Percentiles rank a stretch among this genome's conserved stretches.
phyloP scores from a whole-genome alignment of 2,888 invertebrate species.

The Catocala nupta region DNA sequence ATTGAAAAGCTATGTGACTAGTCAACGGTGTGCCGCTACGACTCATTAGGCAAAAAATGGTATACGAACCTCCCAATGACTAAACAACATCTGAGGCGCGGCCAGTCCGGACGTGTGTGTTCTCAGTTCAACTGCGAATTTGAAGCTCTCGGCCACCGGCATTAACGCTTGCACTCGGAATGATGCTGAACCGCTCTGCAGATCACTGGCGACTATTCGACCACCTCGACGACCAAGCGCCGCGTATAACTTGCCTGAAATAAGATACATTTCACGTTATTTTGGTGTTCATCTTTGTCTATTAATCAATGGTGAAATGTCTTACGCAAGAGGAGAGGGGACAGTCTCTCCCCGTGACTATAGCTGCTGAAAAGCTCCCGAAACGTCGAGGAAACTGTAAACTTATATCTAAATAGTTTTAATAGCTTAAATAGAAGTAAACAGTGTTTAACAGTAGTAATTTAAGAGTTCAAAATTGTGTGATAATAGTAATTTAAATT shows the following conservation, averaged over 20 bases:
- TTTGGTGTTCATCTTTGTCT: too few species aligned
- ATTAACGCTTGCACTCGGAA: conserved; percentile 96
- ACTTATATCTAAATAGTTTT: too few species aligned
- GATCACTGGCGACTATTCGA: conserved; percentile 95
- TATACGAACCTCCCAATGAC: conserved; percentile 97
- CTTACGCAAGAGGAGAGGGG: too few species aligned
- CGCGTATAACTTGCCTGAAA: conserved; percentile 95
- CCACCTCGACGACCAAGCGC: conserved; percentile 96
- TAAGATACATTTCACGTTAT: conserved; percentile 14
- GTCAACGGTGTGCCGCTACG: too few species aligned
- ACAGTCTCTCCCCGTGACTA: too few species aligned
- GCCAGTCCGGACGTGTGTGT: conserved; percentile 98
- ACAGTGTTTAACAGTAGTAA: too few species aligned
- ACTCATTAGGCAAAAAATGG: not conserved
- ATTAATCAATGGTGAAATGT: not conserved
- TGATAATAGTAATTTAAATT: too few species aligned
- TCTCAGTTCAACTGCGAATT: conserved; percentile 97
- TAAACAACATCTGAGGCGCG: conserved; percentile 97
- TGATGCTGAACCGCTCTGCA: conserved; percentile 96
- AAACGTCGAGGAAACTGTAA: too few species aligned
- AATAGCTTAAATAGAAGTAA: too few species aligned
- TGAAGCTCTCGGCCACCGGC: conserved; percentile 98
- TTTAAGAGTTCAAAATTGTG: too few species aligned
- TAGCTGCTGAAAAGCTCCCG: too few species aligned
- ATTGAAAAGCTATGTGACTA: too few species aligned